Percentiles rank a stretch among this genome's conserved stretches.
These are phyloP conservation scores for Drosophila nigritarsus DNA, from an alignment of 2,888 invertebrate species.

Conservation along the genomic window DNA sequence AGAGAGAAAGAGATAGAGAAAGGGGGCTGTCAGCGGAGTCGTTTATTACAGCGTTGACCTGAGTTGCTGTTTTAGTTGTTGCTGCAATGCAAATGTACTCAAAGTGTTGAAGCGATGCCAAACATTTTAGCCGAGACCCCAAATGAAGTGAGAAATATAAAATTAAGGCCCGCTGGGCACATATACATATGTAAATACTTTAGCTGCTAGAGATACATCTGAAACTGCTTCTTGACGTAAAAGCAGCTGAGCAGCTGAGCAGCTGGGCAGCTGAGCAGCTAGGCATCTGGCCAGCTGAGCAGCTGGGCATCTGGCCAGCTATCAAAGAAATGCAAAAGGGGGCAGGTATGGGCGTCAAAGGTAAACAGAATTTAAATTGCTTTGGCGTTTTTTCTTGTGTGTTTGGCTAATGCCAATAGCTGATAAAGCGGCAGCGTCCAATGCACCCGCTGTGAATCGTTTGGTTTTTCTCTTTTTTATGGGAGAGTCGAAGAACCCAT, in stretches of 20 bases:
- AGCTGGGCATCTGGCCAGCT: conserved; percentile 6
- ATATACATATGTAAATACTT: neutral
- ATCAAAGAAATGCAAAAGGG: conserved; percentile 10
- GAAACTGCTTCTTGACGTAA: conserved; percentile 28
- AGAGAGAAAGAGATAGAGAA: neutral
- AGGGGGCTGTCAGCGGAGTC: conserved; percentile 8
- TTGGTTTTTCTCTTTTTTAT: conserved; percentile 13
- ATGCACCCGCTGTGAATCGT: conserved; percentile 46
- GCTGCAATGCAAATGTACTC: conserved; percentile 67
- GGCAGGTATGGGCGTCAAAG: conserved; percentile 30
- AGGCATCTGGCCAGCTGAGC: conserved; percentile 3
- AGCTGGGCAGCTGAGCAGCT: too few relatives aligned
- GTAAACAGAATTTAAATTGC: conserved; percentile 73
- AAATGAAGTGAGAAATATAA: conserved; percentile 78
- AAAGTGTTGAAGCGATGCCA: conserved; percentile 63
- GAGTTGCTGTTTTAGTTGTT: conserved; percentile 20
- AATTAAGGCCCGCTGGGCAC: conserved; percentile 52
- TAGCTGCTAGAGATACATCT: neutral
- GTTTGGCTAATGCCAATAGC: conserved; percentile 57
- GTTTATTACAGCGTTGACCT: conserved; percentile 51
- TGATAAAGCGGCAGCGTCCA: conserved; percentile 48
- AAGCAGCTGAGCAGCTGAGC: neutral
- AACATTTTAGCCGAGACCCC: conserved; percentile 53
- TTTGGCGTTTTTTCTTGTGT: conserved; percentile 33
- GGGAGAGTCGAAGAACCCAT: conserved; percentile 56